Percentiles rank a stretch among this genome's conserved stretches.
Evolutionary conservation across 92 coral and sea anemone genomes (phyloP).

Genomic region (Umimayanthus kanabou): DNA sequence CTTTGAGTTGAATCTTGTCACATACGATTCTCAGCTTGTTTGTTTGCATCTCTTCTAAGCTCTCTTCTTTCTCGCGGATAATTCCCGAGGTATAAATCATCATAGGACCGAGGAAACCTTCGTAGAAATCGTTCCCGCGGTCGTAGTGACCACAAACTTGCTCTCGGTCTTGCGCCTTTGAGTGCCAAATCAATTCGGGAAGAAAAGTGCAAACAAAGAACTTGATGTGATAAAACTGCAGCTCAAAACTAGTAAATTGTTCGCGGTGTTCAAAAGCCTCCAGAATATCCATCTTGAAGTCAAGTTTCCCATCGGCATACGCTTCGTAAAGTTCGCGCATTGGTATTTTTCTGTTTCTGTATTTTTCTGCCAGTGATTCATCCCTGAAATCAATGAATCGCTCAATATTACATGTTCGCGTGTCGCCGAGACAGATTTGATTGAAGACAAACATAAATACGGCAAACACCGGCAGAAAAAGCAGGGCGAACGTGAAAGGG

Average conservation of each 20-base stretch:
- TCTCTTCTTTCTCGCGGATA: slow-evolving; percentile 67
- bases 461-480: slow-evolving; percentile 75
- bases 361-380: slow-evolving; percentile 65
- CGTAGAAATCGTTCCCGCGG: slow-evolving; percentile 97
- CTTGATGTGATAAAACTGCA: slow-evolving; percentile 81
- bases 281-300: slow-evolving; percentile 86
- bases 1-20: slow-evolving; percentile 89
- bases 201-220: slow-evolving; percentile 79
- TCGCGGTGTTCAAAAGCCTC: slow-evolving; percentile 91
- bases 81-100: slow-evolving; percentile 97
- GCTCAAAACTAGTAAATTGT: slow-evolving; percentile 77
- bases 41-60: slow-evolving; percentile 81
- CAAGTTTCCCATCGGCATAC: slow-evolving; percentile 94
- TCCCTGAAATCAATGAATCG: slow-evolving; percentile 84
- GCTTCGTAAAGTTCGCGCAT: slow-evolving; percentile 87
- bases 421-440: slow-evolving; percentile 69
- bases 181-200: slow-evolving; percentile 91
- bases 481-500: slow-evolving; percentile 58
- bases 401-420: slow-evolving; percentile 49
- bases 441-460: slow-evolving; percentile 76
- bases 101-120: slow-evolving; percentile 89
- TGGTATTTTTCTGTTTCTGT: slow-evolving; percentile 77
- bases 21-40: slow-evolving; percentile 83
- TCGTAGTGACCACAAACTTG: slow-evolving; percentile 98
- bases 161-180: slow-evolving; percentile 89